Evolutionary conservation across 2,113 vertebrate genomes (phyloP).

Genomic region (Melanerpes aurifrons): DNA sequence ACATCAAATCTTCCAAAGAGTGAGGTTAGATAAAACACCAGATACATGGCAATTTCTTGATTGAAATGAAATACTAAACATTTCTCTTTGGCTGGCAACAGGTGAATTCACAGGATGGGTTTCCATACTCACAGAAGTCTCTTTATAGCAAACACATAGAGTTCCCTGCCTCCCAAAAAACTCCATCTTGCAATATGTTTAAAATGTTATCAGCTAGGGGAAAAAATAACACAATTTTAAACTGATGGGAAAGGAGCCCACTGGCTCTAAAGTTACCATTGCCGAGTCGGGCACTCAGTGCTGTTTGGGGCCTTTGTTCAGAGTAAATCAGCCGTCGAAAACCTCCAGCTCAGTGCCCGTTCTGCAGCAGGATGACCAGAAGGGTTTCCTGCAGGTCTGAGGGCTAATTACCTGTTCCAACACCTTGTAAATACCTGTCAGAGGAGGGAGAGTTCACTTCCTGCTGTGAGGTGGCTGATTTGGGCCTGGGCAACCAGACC

Average conservation of each 20-base stretch:
- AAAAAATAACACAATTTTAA: conserved; percentile 47
- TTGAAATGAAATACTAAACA: conserved; percentile 53
- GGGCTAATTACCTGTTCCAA: conserved; percentile 77
- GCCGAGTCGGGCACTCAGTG: conserved; percentile 78
- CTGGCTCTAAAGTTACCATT: conserved; percentile 85
- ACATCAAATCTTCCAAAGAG: conserved; percentile 3
- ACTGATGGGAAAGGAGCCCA: conserved; percentile 83
- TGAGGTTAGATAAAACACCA: conserved; percentile 33
- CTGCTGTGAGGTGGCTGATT: not conserved
- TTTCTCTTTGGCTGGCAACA: conserved; percentile 62
- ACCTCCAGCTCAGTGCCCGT: conserved; percentile 86
- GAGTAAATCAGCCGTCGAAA: conserved; percentile 89
- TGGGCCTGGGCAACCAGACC: too few relatives aligned
- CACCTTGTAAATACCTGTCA: conserved; percentile 70
- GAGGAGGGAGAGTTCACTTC: conserved; percentile 12
- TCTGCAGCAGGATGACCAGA: conserved; percentile 85
- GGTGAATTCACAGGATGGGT: not conserved
- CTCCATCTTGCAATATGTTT: conserved; percentile 38
- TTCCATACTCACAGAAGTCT: conserved; percentile 36
- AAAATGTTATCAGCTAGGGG: conserved; percentile 62
- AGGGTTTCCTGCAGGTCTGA: conserved; percentile 82
- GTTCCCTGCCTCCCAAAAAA: conserved; percentile 35
- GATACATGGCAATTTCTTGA: not conserved
- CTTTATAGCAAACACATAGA: not conserved
- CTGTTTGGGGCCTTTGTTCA: conserved; percentile 91